Evolutionary conservation across 2,888 invertebrate genomes (phyloP).

Genomic region (Pachycephus smyrnensis): DNA sequence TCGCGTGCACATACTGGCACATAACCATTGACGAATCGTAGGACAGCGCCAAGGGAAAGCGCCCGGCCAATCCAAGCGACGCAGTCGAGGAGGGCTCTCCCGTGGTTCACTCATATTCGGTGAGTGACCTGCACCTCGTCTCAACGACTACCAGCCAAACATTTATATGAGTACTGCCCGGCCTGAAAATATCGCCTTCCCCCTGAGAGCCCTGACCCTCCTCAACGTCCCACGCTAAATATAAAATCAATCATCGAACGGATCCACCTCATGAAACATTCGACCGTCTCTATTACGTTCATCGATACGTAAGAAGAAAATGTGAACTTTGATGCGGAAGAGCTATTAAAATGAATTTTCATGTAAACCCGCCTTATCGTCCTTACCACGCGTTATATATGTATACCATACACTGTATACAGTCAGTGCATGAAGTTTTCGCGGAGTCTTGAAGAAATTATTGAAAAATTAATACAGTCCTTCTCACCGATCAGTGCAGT

Average conservation of each 20-base stretch:
- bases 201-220: constrained; percentile 48
- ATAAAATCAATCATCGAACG: constrained; percentile 43
- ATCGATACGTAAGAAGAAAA: too few species aligned
- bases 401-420: too few species aligned
- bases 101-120: constrained; percentile 58
- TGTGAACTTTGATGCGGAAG: too few species aligned
- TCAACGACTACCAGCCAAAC: constrained; percentile 54
- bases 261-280: constrained; percentile 18
- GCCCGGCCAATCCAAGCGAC: constrained; percentile 26
- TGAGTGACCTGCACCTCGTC: constrained; percentile 60
- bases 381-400: too few species aligned
- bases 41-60: constrained; percentile 36
- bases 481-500: too few species aligned
- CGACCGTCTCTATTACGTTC: too few species aligned
- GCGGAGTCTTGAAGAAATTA: too few species aligned
- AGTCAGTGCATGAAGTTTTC: too few species aligned
- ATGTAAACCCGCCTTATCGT: too few species aligned
- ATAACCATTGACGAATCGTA: constrained; percentile 32
- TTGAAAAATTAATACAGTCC: too few species aligned
- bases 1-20: constrained; percentile 7
- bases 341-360: too few species aligned
- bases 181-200: constrained; percentile 59
- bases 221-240: constrained; percentile 45
- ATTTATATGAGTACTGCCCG: constrained; percentile 57
- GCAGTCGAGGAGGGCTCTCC: constrained; percentile 18